A percentile compares a stretch with the other conserved stretches of the same genome.
Evolutionary conservation across 2,797 vertebrate genomes (phyloP).

Genomic region (Acanthurus lineatus): DNA sequence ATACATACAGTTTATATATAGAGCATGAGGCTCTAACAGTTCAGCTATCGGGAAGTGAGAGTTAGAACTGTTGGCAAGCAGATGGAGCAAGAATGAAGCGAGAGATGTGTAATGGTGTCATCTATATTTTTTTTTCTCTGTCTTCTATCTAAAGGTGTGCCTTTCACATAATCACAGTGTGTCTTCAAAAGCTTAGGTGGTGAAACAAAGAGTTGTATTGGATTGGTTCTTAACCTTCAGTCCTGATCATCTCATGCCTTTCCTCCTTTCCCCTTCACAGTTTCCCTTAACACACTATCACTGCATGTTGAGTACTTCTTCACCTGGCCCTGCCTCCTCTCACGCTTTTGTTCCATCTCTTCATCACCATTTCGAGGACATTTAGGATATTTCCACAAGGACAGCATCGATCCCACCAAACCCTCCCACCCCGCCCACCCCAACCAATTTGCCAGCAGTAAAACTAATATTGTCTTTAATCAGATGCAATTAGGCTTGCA

Average conservation of each 20-base stretch:
- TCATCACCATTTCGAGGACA: slow-evolving; percentile 71
- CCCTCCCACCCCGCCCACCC: slow-evolving; percentile 56
- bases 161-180: slow-evolving; percentile 16
- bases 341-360: slow-evolving; percentile 43
- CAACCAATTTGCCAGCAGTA: slow-evolving; percentile 85
- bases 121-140: slow-evolving; percentile 11
- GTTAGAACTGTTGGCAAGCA: slow-evolving; percentile 23
- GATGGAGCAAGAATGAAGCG: slow-evolving; percentile 29
- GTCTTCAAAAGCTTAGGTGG: slow-evolving; percentile 1
- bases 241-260: slow-evolving; percentile 30
- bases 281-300: slow-evolving; percentile 23
- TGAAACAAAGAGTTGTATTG: slow-evolving; percentile 40
- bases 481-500: slow-evolving; percentile 88
- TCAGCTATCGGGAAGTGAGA: slow-evolving; percentile 24
- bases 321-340: slow-evolving; percentile 31
- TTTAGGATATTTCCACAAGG: slow-evolving; percentile 83
- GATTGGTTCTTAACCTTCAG: slow-evolving; percentile 50
- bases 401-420: slow-evolving; percentile 78
- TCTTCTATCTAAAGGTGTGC: slow-evolving; percentile 10
- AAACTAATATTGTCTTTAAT: slow-evolving; percentile 91
- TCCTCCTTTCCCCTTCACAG: slow-evolving; percentile 1
- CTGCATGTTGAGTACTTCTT: slow-evolving; percentile 39
- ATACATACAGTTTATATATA: slow-evolving; percentile 36
- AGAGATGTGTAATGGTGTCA: slow-evolving; percentile 13
- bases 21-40: slow-evolving; percentile 35